A percentile compares a stretch with the other conserved stretches of the same genome.
phyloP scores from a whole-genome alignment of 2,888 invertebrate species.

The Rutpela maculata region DNA sequence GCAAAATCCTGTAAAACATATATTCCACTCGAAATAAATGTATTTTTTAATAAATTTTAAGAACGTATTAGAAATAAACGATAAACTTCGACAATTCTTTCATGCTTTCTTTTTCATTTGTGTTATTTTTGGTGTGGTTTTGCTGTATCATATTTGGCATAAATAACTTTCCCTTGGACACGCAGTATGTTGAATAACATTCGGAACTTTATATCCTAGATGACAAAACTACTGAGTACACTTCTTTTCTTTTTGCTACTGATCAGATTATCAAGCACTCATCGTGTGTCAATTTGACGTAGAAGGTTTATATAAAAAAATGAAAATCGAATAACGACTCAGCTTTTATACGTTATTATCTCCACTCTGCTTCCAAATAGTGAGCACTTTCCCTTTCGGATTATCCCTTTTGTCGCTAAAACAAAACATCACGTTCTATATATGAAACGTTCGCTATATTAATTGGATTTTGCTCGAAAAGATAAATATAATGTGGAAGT shows the following conservation, averaged over 20 bases:
- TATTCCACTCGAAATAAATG: too few species aligned
- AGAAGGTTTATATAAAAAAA: background rate
- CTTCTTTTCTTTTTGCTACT: background rate
- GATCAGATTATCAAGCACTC: conserved; percentile 3
- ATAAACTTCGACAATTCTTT: too few species aligned
- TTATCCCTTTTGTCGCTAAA: conserved; percentile 5
- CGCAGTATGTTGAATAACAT: too few species aligned
- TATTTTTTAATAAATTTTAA: too few species aligned
- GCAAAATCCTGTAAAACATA: too few species aligned
- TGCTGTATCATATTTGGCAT: too few species aligned
- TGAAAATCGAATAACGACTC: conserved; percentile 3
- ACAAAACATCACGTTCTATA: conserved; percentile 29
- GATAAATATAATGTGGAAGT: conserved; percentile 22
- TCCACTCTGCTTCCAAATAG: background rate
- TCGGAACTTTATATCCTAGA: too few species aligned
- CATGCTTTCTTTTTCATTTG: too few species aligned
- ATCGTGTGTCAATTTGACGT: background rate
- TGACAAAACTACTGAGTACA: too few species aligned
- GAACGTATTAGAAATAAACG: too few species aligned
- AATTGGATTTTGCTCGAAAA: conserved; percentile 32
- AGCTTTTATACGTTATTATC: background rate
- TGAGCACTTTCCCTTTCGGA: background rate
- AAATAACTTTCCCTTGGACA: too few species aligned
- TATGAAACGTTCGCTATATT: conserved; percentile 23
- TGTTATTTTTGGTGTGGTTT: too few species aligned